Evolutionary conservation across 2,113 vertebrate genomes (phyloP), one percentile per base, ranked within the genome.

Genomic region (Setophaga coronata): DNA sequence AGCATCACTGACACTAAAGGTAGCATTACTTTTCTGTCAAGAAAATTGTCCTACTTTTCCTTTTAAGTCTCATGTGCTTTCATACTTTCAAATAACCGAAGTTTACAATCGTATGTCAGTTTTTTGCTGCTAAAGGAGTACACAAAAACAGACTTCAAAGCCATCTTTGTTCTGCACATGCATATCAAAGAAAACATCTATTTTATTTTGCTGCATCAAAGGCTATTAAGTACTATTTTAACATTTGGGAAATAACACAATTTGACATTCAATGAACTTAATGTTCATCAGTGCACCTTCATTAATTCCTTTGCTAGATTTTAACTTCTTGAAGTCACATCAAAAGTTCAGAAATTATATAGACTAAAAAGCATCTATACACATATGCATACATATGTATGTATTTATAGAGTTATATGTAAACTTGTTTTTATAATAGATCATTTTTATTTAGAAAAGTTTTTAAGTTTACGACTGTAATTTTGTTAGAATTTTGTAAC

Each of bases 271-370:
- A 79, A 76, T 97, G 95, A 98, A 98, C 95, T 96, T 95, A 48
- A 81, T 80, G 93, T 89, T 97, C 93, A 94, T 94, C 94, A 89
- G 73, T 79, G 70, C 54, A 74, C 90, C 95, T 98, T 98, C 97
- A 98, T 98, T 98, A 98, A 96, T 96, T 93, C 64, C 78, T 95
- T 61, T 84, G 34, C 78, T 90, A 93, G 87, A 87, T 71, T 77
- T 93, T 89, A 95, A 96, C 91, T 82, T 95, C 98, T 97, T 98
- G 97, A 98, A 98, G 98, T 98, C 93, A 97, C 97, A 98, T 98
- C 97, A 98, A 97, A 98, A 97, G 94, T 91, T 71, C 69, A 88
- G 80, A 98, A 97, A 97, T 96, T 93, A 94, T 95, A 58, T 47
- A 66, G 3, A 45, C 11, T 61, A 62, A 34, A 62, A 25, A 42